Evolutionary conservation across 2,113 vertebrate genomes (phyloP).

Genomic region (Cyprichromis sp.): DNA sequence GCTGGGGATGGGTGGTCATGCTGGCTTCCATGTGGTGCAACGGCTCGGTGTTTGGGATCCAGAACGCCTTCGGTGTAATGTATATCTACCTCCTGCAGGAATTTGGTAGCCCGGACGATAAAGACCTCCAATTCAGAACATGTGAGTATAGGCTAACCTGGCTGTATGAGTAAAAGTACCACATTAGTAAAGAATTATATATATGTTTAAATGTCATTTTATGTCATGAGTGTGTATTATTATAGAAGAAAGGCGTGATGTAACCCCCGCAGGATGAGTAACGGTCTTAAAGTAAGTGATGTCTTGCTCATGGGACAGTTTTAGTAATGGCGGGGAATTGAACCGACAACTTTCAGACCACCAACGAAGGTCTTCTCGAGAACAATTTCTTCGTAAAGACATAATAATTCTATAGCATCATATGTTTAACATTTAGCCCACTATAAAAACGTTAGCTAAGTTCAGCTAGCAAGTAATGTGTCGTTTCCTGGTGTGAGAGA

Average conservation of each 20-base stretch:
- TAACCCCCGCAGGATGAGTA: neutral
- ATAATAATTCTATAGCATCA: neutral
- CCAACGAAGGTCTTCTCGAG: neutral
- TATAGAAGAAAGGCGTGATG: neutral
- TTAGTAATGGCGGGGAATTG: neutral
- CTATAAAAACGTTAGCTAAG: neutral
- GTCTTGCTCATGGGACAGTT: neutral
- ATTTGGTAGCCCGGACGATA: conserved; percentile 73
- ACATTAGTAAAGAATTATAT: neutral
- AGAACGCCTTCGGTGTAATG: conserved; percentile 89
- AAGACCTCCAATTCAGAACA: conserved; percentile 81
- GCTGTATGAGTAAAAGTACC: neutral
- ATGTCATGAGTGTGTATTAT: neutral
- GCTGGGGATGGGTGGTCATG: conserved; percentile 98
- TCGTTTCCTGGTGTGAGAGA: neutral
- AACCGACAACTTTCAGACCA: neutral
- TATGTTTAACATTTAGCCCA: neutral
- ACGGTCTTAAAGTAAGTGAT: neutral
- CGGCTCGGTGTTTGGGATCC: conserved; percentile 94
- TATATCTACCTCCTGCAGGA: conserved; percentile 79
- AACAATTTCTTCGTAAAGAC: neutral
- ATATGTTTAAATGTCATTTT: neutral
- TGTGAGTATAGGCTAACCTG: conserved; percentile 66
- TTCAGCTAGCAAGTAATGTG: neutral
- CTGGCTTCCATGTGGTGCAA: conserved; percentile 97